Conservation (phyloP, 2,113 vertebrate genomes). For the Tachysurus fulvidraco region DNA sequence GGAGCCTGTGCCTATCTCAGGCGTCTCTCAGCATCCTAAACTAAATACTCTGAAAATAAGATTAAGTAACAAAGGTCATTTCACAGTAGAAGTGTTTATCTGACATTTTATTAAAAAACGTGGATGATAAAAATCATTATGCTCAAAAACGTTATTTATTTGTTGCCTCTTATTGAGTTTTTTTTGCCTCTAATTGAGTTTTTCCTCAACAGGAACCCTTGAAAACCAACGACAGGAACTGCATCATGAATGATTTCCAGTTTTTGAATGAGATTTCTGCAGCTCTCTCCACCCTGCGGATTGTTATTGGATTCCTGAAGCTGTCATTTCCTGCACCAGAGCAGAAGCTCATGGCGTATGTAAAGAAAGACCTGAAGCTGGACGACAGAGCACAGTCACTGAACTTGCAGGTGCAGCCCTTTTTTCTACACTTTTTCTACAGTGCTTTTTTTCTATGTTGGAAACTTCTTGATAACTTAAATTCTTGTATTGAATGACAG, state of each 20-base stretch:
- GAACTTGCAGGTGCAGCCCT: slow-evolving; percentile 35
- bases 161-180: too few species aligned
- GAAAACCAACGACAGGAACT: slow-evolving; percentile 44
- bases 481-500: background rate
- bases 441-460: background rate
- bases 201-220: slow-evolving; percentile 44
- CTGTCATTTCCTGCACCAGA: slow-evolving; percentile 43
- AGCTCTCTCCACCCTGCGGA: slow-evolving; percentile 52
- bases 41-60: background rate
- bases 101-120: background rate
- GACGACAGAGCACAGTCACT: slow-evolving; percentile 8
- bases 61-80: background rate
- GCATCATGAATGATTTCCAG: slow-evolving; percentile 55
- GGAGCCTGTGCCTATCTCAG: too few species aligned
- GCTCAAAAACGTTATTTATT: background rate
- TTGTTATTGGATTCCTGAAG: slow-evolving; percentile 55
- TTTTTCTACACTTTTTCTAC: background rate
- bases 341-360: slow-evolving; percentile 34
- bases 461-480: background rate
- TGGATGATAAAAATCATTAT: background rate
- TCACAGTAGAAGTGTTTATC: background rate
- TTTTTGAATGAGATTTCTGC: slow-evolving; percentile 52
- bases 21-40: background rate
- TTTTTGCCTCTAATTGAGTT: too few species aligned
- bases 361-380: slow-evolving; percentile 54